phyloP scores from a whole-genome alignment of 2,797 vertebrate species.

The Pantherophis vulpinus region DNA sequence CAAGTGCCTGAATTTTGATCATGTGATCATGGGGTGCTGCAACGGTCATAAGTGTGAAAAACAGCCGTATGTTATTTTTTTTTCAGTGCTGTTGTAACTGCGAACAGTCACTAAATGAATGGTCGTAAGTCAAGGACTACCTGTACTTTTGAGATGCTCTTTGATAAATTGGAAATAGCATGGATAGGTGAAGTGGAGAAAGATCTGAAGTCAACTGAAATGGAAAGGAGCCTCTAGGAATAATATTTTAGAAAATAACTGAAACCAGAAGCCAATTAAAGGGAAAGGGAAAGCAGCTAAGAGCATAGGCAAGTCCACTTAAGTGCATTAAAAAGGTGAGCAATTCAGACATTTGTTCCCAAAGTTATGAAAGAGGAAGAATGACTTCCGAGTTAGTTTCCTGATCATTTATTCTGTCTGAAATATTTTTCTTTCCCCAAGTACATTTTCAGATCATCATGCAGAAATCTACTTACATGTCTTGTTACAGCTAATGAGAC shows the following conservation, averaged over 20 bases:
- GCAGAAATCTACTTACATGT: slow-evolving; percentile 53
- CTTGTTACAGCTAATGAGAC: slow-evolving; percentile 72
- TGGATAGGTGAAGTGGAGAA: slow-evolving; percentile 20
- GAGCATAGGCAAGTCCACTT: slow-evolving; percentile 13
- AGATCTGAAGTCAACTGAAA: slow-evolving; percentile 19
- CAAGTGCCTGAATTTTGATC: neutral
- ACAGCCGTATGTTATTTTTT: neutral
- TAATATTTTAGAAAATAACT: slow-evolving; percentile 54
- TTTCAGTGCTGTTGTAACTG: neutral
- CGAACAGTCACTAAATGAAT: neutral
- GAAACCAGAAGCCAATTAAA: slow-evolving; percentile 30
- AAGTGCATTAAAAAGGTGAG: slow-evolving; percentile 30
- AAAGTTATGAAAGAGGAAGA: slow-evolving; percentile 51
- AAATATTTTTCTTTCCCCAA: slow-evolving; percentile 36
- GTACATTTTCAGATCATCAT: slow-evolving; percentile 47
- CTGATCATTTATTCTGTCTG: slow-evolving; percentile 64
- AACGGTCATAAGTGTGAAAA: neutral
- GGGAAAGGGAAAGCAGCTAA: slow-evolving; percentile 12
- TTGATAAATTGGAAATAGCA: slow-evolving; percentile 36
- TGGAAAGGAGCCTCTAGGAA: slow-evolving; percentile 32
- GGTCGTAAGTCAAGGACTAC: neutral
- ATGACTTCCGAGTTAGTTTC: slow-evolving; percentile 54
- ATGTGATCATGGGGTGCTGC: neutral
- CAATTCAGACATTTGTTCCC: slow-evolving; percentile 31
- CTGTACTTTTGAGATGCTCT: slow-evolving; percentile 26